Conservation (phyloP, 2,113 vertebrate genomes). For the Heptranchias perlo region DNA sequence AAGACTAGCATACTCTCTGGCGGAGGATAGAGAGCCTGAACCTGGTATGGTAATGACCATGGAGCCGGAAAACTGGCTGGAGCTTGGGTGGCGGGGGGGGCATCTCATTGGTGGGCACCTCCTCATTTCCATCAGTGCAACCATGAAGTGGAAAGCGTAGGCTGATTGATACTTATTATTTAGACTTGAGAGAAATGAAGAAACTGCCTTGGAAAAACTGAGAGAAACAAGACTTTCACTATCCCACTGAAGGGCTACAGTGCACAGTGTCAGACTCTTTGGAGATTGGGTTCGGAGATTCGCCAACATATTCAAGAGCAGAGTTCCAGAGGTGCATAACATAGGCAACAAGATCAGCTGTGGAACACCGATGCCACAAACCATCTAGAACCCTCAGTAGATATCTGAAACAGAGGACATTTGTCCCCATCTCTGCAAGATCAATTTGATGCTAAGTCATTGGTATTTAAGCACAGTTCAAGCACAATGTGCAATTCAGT, state of each 20-base stretch:
- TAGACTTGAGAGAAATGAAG: too few relatives aligned
- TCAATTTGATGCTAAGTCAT: not conserved
- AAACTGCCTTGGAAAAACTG: not conserved
- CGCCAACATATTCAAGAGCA: not conserved
- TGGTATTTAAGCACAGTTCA: not conserved
- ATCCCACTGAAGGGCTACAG: not conserved
- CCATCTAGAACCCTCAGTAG: not conserved
- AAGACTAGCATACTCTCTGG: not conserved
- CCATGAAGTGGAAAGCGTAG: not conserved
- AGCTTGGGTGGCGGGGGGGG: not conserved
- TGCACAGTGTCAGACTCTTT: not conserved
- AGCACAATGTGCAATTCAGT: not conserved
- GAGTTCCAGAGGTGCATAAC: not conserved
- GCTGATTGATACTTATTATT: not conserved
- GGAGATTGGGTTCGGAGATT: not conserved
- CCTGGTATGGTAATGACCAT: too few relatives aligned
- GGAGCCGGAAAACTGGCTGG: not conserved
- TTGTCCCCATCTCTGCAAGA: not conserved
- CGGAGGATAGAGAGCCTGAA: not conserved
- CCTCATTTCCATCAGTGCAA: not conserved
- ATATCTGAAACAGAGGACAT: not conserved
- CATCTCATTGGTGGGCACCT: not conserved
- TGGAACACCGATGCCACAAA: not conserved
- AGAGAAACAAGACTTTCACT: not conserved
- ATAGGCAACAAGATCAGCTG: not conserved